A percentile compares a stretch with the other conserved stretches of the same genome.
phyloP scores from a whole-genome alignment of 2,888 invertebrate species.

The Aradus depressus region DNA sequence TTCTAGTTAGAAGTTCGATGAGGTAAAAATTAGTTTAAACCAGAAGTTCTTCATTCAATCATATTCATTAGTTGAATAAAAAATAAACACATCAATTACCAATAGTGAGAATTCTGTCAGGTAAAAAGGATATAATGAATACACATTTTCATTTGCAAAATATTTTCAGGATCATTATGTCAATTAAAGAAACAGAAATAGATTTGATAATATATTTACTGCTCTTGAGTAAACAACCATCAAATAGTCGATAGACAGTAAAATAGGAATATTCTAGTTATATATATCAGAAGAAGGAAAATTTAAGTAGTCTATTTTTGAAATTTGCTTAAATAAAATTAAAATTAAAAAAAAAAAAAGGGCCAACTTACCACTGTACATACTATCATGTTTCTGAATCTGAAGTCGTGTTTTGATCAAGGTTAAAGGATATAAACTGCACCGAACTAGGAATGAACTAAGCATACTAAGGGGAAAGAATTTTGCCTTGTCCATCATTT shows the following conservation, averaged over 20 bases:
- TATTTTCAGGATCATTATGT: too few species aligned
- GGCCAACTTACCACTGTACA: conserved; percentile 56
- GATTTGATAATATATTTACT: too few species aligned
- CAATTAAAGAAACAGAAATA: too few species aligned
- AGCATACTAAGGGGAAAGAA: conserved; percentile 87
- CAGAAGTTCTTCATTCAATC: too few species aligned
- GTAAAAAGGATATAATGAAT: too few species aligned
- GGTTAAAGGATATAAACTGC: conserved; percentile 74
- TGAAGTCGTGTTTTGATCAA: conserved; percentile 91
- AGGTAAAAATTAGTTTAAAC: too few species aligned
- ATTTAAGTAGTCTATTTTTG: background rate
- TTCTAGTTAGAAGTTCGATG: too few species aligned
- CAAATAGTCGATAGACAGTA: background rate
- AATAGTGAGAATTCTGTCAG: too few species aligned
- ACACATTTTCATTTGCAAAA: too few species aligned
- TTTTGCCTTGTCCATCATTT: conserved; percentile 94
- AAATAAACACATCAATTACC: too few species aligned
- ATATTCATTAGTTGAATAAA: too few species aligned
- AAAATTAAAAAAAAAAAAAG: background rate
- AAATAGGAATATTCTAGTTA: background rate
- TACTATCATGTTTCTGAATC: conserved; percentile 67
- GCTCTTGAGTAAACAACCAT: too few species aligned
- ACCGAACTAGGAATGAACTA: conserved; percentile 68
- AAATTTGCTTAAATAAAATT: background rate
- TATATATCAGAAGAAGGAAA: background rate